Percentiles rank a stretch among this genome's conserved stretches.
Conservation (phyloP, 2,888 invertebrate species). For the Volucella zonaria region DNA sequence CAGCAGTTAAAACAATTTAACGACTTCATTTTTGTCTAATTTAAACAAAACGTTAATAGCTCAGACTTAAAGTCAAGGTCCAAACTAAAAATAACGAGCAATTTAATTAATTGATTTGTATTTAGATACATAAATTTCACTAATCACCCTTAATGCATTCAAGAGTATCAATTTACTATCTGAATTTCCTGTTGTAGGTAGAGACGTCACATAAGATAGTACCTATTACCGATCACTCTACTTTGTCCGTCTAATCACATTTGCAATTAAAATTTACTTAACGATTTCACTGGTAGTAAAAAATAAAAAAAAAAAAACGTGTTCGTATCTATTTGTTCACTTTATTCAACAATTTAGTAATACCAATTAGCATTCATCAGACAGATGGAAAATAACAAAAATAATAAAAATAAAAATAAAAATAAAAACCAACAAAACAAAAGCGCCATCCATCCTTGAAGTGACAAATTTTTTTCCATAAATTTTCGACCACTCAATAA, state of each 20-base stretch:
- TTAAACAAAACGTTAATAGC: too few species aligned
- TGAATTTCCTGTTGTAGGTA: constrained; percentile 23
- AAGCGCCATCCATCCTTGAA: constrained; percentile 54
- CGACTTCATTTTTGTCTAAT: too few species aligned
- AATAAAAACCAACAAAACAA: constrained; percentile 6
- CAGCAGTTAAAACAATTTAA: too few species aligned
- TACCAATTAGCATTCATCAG: constrained; percentile 60
- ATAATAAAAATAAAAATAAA: neutral
- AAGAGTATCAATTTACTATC: constrained; percentile 4
- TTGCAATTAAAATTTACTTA: constrained; percentile 61
- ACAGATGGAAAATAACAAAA: constrained; percentile 32
- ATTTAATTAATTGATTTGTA: constrained; percentile 26
- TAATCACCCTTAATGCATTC: constrained; percentile 20
- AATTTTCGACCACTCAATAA: constrained; percentile 68
- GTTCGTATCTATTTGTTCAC: constrained; percentile 35
- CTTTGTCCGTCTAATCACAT: constrained; percentile 17
- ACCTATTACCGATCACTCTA: constrained; percentile 6
- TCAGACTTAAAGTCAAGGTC: constrained; percentile 5
- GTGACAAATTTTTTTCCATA: constrained; percentile 60
- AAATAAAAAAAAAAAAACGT: neutral
- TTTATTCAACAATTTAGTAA: constrained; percentile 59
- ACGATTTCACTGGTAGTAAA: constrained; percentile 58
- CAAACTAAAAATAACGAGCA: neutral
- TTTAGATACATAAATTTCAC: constrained; percentile 5
- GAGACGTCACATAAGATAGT: neutral